Percentiles rank a stretch among this genome's conserved stretches.
phyloP scores from a whole-genome alignment of 2,888 invertebrate species.

The Monochamus alternatus region DNA sequence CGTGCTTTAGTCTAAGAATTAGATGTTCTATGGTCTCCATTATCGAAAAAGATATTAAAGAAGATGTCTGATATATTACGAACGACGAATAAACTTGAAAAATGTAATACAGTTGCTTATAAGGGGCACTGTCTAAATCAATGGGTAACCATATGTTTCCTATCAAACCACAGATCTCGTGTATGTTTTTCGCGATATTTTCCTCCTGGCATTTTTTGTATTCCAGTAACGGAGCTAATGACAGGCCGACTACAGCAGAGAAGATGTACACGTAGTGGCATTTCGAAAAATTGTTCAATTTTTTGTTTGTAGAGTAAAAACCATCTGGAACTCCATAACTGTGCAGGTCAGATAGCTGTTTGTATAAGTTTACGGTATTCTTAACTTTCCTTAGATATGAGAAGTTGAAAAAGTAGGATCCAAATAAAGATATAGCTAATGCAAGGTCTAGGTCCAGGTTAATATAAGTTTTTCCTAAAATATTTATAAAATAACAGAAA shows the following conservation, averaged over 20 bases:
- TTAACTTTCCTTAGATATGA: slow-evolving; percentile 15
- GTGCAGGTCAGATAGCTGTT: slow-evolving; percentile 40
- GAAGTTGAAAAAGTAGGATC: slow-evolving; percentile 33
- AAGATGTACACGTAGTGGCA: slow-evolving; percentile 34
- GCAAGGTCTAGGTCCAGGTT: slow-evolving; percentile 37
- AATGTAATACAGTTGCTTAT: slow-evolving; percentile 41
- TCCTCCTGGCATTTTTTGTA: slow-evolving; percentile 41
- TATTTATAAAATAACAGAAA: not conserved
- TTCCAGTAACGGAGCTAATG: slow-evolving; percentile 32
- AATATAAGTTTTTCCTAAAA: slow-evolving; percentile 41
- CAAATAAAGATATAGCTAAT: slow-evolving; percentile 18
- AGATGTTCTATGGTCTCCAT: slow-evolving; percentile 51
- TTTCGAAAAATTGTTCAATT: slow-evolving; percentile 40
- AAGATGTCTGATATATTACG: slow-evolving; percentile 41
- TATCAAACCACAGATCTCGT: slow-evolving; percentile 49
- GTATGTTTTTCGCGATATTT: slow-evolving; percentile 40
- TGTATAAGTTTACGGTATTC: slow-evolving; percentile 22
- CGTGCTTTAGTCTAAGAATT: slow-evolving; percentile 47
- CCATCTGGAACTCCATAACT: slow-evolving; percentile 43
- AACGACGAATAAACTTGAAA: slow-evolving; percentile 40
- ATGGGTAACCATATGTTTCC: slow-evolving; percentile 47
- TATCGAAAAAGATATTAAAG: slow-evolving; percentile 44
- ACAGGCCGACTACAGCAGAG: not conserved
- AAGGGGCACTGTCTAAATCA: slow-evolving; percentile 40
- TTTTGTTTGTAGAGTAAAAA: slow-evolving; percentile 37